These are phyloP conservation scores for Hafferia zeledoni DNA, from an alignment of 2,797 vertebrate genomes.

Conservation along the genomic window DNA sequence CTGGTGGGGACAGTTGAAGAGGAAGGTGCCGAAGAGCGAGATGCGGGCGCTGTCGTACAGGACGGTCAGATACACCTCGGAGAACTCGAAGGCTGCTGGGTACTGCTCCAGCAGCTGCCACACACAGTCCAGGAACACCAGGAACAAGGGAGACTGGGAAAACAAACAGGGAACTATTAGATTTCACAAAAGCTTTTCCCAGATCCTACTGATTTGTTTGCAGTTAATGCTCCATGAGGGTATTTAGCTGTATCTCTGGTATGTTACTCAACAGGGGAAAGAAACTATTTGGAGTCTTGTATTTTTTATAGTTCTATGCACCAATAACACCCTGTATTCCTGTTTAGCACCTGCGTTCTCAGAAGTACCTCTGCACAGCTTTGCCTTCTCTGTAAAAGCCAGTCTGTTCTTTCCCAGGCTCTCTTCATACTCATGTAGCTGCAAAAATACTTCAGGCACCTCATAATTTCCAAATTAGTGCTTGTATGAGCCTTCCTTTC, in stretches of 20 bases:
- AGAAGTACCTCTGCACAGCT: background rate
- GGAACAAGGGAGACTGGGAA: slow-evolving; percentile 89
- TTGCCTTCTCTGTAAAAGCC: background rate
- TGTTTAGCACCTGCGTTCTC: background rate
- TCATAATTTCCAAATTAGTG: background rate
- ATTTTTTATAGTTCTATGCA: background rate
- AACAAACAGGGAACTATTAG: background rate
- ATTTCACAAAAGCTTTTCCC: background rate
- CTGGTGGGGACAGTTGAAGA: slow-evolving; percentile 92
- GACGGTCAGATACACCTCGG: slow-evolving; percentile 89
- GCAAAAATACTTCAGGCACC: background rate
- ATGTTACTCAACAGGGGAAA: background rate
- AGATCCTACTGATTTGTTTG: background rate
- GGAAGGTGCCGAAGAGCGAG: slow-evolving; percentile 94
- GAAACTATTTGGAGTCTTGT: background rate
- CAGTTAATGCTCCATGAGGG: background rate
- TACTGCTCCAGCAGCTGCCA: slow-evolving; percentile 96
- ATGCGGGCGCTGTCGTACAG: slow-evolving; percentile 91
- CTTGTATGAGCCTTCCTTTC: background rate
- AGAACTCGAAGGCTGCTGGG: slow-evolving; percentile 94
- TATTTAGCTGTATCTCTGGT: background rate
- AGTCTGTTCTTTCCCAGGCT: background rate
- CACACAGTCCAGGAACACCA: slow-evolving; percentile 94
- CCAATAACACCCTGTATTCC: background rate
- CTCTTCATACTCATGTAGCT: background rate